Conservation (phyloP, 2,113 vertebrate genomes). For the Cynoglossus semilaevis region DNA sequence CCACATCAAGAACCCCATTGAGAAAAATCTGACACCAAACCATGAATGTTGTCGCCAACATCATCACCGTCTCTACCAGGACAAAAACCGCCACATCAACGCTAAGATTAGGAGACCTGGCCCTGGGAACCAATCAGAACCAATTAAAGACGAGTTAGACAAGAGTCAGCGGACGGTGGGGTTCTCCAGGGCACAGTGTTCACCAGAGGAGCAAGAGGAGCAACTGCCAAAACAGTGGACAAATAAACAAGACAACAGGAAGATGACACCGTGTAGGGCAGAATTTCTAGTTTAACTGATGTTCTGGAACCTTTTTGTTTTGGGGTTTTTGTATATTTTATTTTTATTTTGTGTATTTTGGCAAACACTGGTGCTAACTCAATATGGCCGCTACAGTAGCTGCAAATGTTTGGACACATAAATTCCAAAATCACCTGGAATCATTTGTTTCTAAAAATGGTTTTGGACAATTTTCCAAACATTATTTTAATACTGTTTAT, state of each 20-base stretch:
- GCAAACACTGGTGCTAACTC: too few species aligned
- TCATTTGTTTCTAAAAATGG: too few species aligned
- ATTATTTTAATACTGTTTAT: too few species aligned
- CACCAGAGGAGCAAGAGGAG: constrained; percentile 88
- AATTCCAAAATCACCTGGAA: too few species aligned
- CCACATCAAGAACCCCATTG: constrained; percentile 92
- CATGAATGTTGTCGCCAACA: constrained; percentile 38
- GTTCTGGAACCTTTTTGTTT: too few species aligned
- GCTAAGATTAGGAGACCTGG: constrained; percentile 84
- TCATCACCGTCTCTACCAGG: constrained; percentile 73
- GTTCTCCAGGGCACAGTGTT: constrained; percentile 84
- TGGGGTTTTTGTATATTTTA: too few species aligned
- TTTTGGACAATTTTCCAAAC: too few species aligned
- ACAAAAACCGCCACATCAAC: constrained; percentile 86
- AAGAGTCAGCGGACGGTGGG: constrained; percentile 85
- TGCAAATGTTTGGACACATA: constrained; percentile 3
- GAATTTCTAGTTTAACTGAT: constrained; percentile 88
- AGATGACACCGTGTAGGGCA: constrained; percentile 86
- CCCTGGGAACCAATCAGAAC: constrained; percentile 55
- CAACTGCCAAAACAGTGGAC: constrained; percentile 81
- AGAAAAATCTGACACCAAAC: constrained; percentile 76
- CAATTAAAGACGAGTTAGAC: constrained; percentile 81
- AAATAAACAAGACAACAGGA: constrained; percentile 93
- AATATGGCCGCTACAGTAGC: too few species aligned
- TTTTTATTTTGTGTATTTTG: too few species aligned